Evolutionary conservation across 2,888 invertebrate species (phyloP), one percentile per base, ranked within the genome.

Genomic region (Perizoma flavofasciatum): DNA sequence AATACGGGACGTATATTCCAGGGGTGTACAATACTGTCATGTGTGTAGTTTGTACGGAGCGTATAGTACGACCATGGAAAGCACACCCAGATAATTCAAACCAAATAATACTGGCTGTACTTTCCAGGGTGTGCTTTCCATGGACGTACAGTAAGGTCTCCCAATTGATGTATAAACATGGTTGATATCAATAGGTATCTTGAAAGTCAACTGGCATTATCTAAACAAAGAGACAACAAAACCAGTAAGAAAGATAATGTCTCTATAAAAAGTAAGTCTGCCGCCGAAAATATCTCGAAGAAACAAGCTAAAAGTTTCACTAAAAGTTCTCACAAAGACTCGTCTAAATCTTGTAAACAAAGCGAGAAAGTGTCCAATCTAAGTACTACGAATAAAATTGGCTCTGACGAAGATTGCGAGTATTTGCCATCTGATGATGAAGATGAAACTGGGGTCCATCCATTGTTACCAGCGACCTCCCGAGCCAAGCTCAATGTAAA

Each of bases 131-230:
- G n/a, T n/a, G n/a, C n/a, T n/a, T n/a, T n/a, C n/a, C n/a, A n/a
- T n/a, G n/a, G n/a, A n/a, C n/a, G n/a, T n/a, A n/a, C n/a, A n/a
- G n/a, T n/a, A n/a, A n/a, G n/a, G n/a, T n/a, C n/a, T n/a, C n/a
- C n/a, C 7, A 37, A 7, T 22, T 9, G 35, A 43, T 48, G 59
- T 48, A n/a, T n/a, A 63, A 67, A 33, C 40, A 88, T 88, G 88
- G 83, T 81, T 47, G 88, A 88, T 70, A 86, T 92, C 63, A 90
- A 88, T 66, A 92, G 89, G 78, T 92, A 92, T 69, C 79, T 92
- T 5, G 88, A 88, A 75, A 85, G 72, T 54, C 92, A 92, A 77
- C 67, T 89, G 35, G 85, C 83, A 41, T 74, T 92, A 55, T 85
- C 89, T 5, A 86, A 89, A 72, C 81, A 86, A 55, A 85, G 73